Base-by-base conservation (phyloP, 2,888 invertebrate genomes). In the Diarsia brunnea region DNA sequence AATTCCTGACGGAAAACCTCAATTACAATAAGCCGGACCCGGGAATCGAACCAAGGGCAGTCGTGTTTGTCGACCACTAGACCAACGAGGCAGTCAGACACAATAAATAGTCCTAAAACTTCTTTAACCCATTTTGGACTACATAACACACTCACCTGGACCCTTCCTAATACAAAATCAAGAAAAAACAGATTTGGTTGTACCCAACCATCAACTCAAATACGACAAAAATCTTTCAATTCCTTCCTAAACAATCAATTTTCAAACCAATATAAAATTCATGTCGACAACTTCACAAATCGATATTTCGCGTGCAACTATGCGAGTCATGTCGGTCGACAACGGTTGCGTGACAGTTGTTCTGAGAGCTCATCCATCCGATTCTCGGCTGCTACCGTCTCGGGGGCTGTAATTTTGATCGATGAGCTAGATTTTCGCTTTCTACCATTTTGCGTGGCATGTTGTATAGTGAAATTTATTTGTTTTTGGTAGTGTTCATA, bases 301-400 rank as follows among this genome's bases (percentile, higher is more conserved):
- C 75, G 79, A 78, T 84, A 67, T 68, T 61, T 85, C 64, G 85
- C 87, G 84, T 87, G 84, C 75, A 78, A 66, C 58, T 79, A 86
- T 84, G 79, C 78, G 68, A 85, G 75, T 43, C 38, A 77, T 69
- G 79, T 78, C 73, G 55, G 67, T 75, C 58, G 55, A n/a, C 7
- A 27, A 61, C n/a, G 47, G 69, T 87, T 51, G 85, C 87, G 87
- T 87, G 87, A 78, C 79, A 45, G 65, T 38, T 24, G 58, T 49
- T 77, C 79, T 76, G 71, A 78, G 78, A 82, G 82, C 84, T 81
- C 74, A 80, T 80, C 75, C 74, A 80, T 80, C 75, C 79, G 79
- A 84, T 70, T 74, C 78, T 70, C 43, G 60, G 60, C 65, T 63
- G 71, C 80, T 80, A 82, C 80, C 58, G 73, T 65, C 70, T 67